Base-by-base conservation (phyloP, 2,113 vertebrate species). In the Hemibagrus wyckioides region DNA sequence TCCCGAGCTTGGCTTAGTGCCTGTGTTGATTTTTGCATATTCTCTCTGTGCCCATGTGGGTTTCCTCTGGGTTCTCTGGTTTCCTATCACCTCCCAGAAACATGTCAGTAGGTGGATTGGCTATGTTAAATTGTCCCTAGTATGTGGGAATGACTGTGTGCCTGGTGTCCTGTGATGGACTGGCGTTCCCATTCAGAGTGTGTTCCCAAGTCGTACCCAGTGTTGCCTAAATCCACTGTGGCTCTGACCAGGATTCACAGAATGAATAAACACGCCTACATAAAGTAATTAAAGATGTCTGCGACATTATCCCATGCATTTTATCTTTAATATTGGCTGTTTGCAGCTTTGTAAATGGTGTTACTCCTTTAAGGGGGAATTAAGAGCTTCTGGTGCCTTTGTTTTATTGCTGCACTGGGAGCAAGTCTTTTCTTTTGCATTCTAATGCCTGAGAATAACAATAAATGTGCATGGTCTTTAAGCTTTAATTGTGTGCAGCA, bases 401-500 rank as follows among this genome's bases (percentile, higher is more conserved):
- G 83, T 86, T 90, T 82, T 82, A 82, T 69, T 88, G 82, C 73
- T 87, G 75, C 28, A 52, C 84, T 56, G 44, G 67, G 71, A 87
- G 80, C 81, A 76, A 87, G 80, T 79, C 48, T 90, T 87, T 90
- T 88, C 71, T 83, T 89, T 89, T 77, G 76, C 76, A 75, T 83
- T 52, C 28, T 76, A 82, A 80, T 84, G 83, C 87, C 48, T 33
- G 50, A 84, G 44, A 48, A 86, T 84, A 84, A 87, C 82, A 88
- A 88, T 86, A 84, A 84, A 88, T 84, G 83, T 59, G 41, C 67
- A 83, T 23, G 50, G 85, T 50, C 81, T 86, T 89, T 79, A 83
- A 85, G 80, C 59, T 81, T 91, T 89, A 84, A 89, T 89, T 86
- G 86, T 86, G 86, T 73, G 77, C 85, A 86, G 85, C 80, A 67